A percentile compares a stretch with the other conserved stretches of the same genome.
Conservation (phyloP, 2,888 invertebrate species). For the Mesochorus sp. region DNA sequence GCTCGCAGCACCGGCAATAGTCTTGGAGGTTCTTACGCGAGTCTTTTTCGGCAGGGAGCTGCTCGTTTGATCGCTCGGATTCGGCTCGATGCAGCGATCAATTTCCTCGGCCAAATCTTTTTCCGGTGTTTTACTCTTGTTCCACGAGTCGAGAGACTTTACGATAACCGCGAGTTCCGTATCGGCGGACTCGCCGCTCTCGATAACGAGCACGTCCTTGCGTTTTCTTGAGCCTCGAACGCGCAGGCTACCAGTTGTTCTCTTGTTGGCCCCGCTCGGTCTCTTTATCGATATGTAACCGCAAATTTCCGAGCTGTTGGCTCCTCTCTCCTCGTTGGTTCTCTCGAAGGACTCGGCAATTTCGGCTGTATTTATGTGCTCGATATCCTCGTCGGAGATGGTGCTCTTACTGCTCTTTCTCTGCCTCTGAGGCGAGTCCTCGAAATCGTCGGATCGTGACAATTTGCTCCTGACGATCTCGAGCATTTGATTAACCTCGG, state of each 20-base stretch:
- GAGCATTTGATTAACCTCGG: constrained; percentile 65
- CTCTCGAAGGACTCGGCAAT: constrained; percentile 62
- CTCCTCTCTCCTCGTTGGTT: constrained; percentile 32
- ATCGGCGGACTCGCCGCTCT: constrained; percentile 65
- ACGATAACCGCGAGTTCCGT: constrained; percentile 70
- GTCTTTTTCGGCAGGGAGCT: constrained; percentile 67
- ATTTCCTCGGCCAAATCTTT: constrained; percentile 66
- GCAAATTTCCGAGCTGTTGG: no score
- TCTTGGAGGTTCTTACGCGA: constrained; percentile 56
- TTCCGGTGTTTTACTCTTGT: constrained; percentile 64
- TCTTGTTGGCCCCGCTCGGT: neutral
- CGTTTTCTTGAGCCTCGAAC: constrained; percentile 63
- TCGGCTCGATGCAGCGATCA: constrained; percentile 62
- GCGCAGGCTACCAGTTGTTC: constrained; percentile 11
- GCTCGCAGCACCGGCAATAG: constrained; percentile 13
- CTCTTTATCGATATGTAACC: neutral
- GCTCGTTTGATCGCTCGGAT: constrained; percentile 26
- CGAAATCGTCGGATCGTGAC: constrained; percentile 52
- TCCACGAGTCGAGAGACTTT: constrained; percentile 66
- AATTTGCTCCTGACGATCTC: constrained; percentile 44
- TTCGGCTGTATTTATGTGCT: constrained; percentile 72
- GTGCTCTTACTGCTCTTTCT: constrained; percentile 65
- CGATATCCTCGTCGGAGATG: constrained; percentile 75
- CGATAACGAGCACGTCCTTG: constrained; percentile 72
- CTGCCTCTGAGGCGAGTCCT: constrained; percentile 48